Conservation (phyloP, 2,113 vertebrate species). For the Dasyurus viverrinus region DNA sequence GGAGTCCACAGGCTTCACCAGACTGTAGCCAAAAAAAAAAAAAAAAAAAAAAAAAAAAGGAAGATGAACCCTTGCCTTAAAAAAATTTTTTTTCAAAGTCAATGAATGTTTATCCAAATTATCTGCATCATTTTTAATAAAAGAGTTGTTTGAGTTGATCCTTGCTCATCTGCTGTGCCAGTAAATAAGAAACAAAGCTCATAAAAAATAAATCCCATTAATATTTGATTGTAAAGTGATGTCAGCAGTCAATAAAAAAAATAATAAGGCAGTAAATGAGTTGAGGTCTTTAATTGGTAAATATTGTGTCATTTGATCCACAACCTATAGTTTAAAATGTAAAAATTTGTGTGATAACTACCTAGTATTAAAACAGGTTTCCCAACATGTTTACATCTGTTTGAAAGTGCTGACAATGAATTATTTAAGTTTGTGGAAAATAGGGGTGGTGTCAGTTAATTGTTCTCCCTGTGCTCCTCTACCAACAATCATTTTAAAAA, state of each 20-base stretch:
- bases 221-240: not conserved
- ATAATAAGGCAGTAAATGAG: not conserved
- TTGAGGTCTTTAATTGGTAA: not conserved
- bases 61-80: not conserved
- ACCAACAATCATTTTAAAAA: not conserved
- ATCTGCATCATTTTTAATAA: not conserved
- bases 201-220: not conserved
- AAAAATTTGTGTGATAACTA: not conserved
- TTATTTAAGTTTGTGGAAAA: not conserved
- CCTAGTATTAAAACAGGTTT: not conserved
- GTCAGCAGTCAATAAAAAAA: not conserved
- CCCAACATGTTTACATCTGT: conserved; percentile 1
- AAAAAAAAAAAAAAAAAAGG: no score
- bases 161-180: not conserved
- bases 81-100: not conserved
- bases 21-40: not conserved
- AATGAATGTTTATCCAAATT: not conserved
- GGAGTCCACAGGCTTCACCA: not conserved
- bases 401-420: conserved; percentile 31
- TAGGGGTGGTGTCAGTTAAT: not conserved
- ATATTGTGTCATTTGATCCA: not conserved
- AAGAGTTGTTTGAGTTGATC: not conserved
- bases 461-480: not conserved
- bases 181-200: not conserved
- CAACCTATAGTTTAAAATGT: not conserved